Percentiles rank a stretch among this genome's conserved stretches.
These are phyloP conservation scores for Datnioides undecimradiatus DNA, from an alignment of 2,113 vertebrate genomes.

Conservation along the genomic window DNA sequence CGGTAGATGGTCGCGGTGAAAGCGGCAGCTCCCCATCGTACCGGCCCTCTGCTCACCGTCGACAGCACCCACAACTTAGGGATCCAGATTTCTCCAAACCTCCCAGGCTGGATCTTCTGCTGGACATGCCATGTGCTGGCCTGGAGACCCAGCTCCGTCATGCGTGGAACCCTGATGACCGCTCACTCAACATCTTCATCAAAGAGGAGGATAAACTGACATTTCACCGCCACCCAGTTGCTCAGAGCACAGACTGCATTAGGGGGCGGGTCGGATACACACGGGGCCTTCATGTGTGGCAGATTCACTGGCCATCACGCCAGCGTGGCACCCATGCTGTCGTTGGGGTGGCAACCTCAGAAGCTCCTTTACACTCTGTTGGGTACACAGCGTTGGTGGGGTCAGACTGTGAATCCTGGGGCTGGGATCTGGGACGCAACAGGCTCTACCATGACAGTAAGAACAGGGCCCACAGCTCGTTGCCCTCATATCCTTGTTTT, in stretches of 20 bases:
- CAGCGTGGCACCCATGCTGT: slow-evolving; percentile 96
- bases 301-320: slow-evolving; percentile 92
- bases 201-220: slow-evolving; percentile 97
- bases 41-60: slow-evolving; percentile 81
- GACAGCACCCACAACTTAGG: slow-evolving; percentile 89
- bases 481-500: slow-evolving; percentile 92
- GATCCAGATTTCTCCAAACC: slow-evolving; percentile 92
- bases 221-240: slow-evolving; percentile 96
- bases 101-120: slow-evolving; percentile 90
- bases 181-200: slow-evolving; percentile 97
- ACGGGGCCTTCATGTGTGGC: slow-evolving; percentile 94
- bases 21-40: slow-evolving; percentile 86
- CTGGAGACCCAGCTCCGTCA: slow-evolving; percentile 90
- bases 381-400: slow-evolving; percentile 96
- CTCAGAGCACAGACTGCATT: slow-evolving; percentile 97
- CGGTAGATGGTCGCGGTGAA: slow-evolving; percentile 92
- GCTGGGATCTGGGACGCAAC: slow-evolving; percentile 98
- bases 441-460: slow-evolving; percentile 96
- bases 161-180: slow-evolving; percentile 96
- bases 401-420: slow-evolving; percentile 95
- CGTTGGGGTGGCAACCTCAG: slow-evolving; percentile 91
- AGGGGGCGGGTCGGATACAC: slow-evolving; percentile 94
- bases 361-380: slow-evolving; percentile 93
- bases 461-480: slow-evolving; percentile 89
- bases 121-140: slow-evolving; percentile 93